Conservation (phyloP, 2,113 vertebrate species). For the Stercorarius parasiticus region DNA sequence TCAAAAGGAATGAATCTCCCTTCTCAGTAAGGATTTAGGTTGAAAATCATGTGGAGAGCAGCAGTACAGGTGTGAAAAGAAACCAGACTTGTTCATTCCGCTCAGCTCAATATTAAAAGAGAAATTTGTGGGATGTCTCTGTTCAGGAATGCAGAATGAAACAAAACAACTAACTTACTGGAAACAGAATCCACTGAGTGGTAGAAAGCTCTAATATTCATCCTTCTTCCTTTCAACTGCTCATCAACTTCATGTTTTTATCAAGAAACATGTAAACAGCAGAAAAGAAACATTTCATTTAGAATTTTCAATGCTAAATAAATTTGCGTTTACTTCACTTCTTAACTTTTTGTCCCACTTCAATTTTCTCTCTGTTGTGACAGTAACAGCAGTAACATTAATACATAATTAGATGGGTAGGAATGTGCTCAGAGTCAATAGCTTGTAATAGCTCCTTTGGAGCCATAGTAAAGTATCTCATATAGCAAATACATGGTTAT, state of each 20-base stretch:
- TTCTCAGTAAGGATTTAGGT: background rate
- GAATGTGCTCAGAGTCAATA: conserved; percentile 43
- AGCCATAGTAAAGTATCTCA: conserved; percentile 63
- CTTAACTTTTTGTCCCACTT: background rate
- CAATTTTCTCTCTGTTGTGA: background rate
- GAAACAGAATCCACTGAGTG: background rate
- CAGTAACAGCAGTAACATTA: conserved; percentile 18
- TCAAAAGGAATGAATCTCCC: background rate
- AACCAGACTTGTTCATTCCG: background rate
- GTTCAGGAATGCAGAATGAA: background rate
- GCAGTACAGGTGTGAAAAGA: background rate
- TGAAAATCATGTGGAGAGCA: background rate
- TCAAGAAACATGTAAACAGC: background rate
- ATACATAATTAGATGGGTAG: conserved; percentile 40
- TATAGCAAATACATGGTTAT: conserved; percentile 75
- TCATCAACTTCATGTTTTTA: background rate
- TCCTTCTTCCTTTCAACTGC: background rate
- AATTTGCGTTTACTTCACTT: background rate
- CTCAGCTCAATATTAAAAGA: background rate
- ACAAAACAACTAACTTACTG: background rate
- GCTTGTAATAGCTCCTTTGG: conserved; percentile 65
- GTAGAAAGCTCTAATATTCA: background rate
- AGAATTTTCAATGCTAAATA: background rate
- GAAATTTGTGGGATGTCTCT: background rate
- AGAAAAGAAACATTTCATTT: background rate